Evolutionary conservation across 2,113 vertebrate genomes (phyloP).

Genomic region (Cololabis saira): DNA sequence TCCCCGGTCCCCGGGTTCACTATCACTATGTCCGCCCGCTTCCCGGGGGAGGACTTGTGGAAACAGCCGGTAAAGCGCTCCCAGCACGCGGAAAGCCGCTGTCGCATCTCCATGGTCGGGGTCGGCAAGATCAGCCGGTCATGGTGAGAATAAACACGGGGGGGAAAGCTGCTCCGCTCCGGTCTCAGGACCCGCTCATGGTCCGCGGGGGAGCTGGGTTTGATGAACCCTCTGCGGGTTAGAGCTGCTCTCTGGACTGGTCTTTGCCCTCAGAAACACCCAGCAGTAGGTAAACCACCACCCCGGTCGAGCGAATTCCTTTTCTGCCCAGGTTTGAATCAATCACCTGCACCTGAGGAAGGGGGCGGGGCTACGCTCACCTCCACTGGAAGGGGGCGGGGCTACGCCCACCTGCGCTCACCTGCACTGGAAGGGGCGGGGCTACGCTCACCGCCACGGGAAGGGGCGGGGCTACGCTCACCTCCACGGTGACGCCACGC

Average conservation of each 20-base stretch:
- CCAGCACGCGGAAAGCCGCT: slow-evolving; percentile 50
- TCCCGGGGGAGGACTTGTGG: background rate
- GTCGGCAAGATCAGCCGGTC: slow-evolving; percentile 23
- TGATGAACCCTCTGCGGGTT: background rate
- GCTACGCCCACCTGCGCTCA: too few species aligned
- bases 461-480: too few species aligned
- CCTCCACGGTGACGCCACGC: slow-evolving; percentile 12
- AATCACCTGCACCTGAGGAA: slow-evolving; percentile 55
- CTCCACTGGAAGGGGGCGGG: too few species aligned
- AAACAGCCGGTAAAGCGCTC: slow-evolving; percentile 40
- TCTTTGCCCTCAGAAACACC: slow-evolving; percentile 2
- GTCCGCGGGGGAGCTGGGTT: too few species aligned
- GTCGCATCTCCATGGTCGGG: slow-evolving; percentile 47
- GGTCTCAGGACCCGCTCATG: too few species aligned
- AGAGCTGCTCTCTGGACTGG: background rate
- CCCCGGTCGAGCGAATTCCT: background rate
- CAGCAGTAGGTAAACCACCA: background rate
- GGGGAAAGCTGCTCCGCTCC: background rate
- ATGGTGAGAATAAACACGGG: too few species aligned
- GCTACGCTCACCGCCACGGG: too few species aligned
- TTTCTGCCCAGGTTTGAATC: background rate
- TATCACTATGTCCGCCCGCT: fast-evolving
- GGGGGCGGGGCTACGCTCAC: slow-evolving; percentile 29
- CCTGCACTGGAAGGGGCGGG: too few species aligned
- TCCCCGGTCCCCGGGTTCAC: fast-evolving